Percentiles rank a stretch among this genome's conserved stretches.
Evolutionary conservation across 1,140 invertebrate species (phyloP).

Genomic region (Triops cancriformis): DNA sequence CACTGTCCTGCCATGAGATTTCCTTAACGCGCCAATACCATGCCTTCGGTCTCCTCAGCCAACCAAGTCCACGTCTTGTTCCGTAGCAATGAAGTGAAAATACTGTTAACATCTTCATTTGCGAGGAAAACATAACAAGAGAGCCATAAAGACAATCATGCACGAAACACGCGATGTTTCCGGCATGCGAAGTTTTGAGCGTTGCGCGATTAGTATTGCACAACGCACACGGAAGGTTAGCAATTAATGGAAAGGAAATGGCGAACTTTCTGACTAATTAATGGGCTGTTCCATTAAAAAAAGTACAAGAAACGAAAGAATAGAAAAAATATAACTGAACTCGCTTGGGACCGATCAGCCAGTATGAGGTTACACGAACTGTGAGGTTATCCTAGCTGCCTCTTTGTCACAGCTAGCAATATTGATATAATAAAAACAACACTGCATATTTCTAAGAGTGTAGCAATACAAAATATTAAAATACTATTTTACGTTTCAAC

Average conservation of each 20-base stretch:
- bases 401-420: no score
- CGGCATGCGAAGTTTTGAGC: not conserved
- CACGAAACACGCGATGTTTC: not conserved
- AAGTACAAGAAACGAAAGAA: no score
- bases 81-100: not conserved
- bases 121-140: not conserved
- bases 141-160: not conserved
- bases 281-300: no score
- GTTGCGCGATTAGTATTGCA: not conserved
- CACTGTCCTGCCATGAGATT: not conserved
- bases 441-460: no score
- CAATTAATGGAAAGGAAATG: not conserved
- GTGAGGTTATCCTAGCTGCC: no score
- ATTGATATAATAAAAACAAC: no score
- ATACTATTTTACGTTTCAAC: no score
- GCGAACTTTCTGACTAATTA: no score
- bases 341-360: no score
- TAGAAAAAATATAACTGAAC: no score
- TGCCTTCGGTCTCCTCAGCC: not conserved
- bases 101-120: not conserved
- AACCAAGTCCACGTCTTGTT: not conserved
- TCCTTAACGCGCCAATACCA: not conserved
- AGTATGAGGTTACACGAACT: no score
- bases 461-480: no score
- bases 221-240: not conserved